Base-by-base conservation (phyloP, 2,888 invertebrate genomes). In the Mythimna ferrago region DNA sequence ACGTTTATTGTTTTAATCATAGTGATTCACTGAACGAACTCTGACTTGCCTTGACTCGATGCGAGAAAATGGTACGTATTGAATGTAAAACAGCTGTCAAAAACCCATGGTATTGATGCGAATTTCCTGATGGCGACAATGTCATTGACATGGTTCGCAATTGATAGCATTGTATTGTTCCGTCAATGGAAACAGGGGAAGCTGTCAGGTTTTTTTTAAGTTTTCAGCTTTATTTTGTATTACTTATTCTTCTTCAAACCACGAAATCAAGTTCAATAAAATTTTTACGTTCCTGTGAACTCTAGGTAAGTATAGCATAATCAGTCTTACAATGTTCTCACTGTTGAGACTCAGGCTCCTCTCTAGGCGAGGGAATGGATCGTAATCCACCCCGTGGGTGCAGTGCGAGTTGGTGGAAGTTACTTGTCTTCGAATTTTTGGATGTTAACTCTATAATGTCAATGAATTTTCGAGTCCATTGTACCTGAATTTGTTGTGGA, bases 1-100 rank as follows among this genome's bases (percentile, higher is more conserved):
- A 82, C 72, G 66, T 73, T 73, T 81, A 71, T 83, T 85, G 71
- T 75, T 84, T 44, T 84, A 77, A 86, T 86, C 76, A 73, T 74
- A 71, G 71, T 90, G 89, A 92, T 81, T 90, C 91, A 90, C 77
- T 85, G 71, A 71, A 68, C 51, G 76, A 74, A 69, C 65, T 82
- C 78, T 63, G 56, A 76, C 53, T 83, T 83, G 83, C 84, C 74
- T 86, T 86, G 90, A 86, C 70, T 84, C 76, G 79, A 70, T 57
- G 53, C 80, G 70, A 83, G 81, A 77, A 86, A 85, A 82, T 74
- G 72, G 68, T 80, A 67, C 80, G 86, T 85, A 85, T 84, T 82
- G 86, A 87, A 87, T 86, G 71, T 84, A 71, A 87, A 88, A 53
- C 70, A 84, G 79, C 51, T 81, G 80, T 76, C 72, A 85, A 85